Percentiles rank a stretch among this genome's conserved stretches.
phyloP scores from a whole-genome alignment of 92 coral and sea anemone genomes.

The Siderastrea radians region DNA sequence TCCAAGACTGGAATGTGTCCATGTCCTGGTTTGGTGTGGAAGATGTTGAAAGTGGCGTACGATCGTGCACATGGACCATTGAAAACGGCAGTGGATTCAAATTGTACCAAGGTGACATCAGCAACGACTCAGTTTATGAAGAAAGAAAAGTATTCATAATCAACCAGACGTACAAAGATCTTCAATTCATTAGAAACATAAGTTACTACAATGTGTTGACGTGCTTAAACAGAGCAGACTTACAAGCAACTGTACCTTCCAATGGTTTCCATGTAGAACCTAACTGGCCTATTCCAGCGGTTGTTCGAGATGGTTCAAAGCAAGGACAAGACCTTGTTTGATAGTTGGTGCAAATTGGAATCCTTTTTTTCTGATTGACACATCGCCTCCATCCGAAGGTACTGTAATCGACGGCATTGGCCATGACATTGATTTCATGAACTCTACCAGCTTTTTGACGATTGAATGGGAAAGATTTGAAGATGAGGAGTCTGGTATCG shows the following conservation, averaged over 20 bases:
- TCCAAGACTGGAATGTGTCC: slow-evolving; percentile 80
- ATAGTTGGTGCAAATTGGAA: slow-evolving; percentile 90
- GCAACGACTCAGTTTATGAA: slow-evolving; percentile 48
- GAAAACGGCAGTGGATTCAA: slow-evolving; percentile 44
- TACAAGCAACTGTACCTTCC: slow-evolving; percentile 64
- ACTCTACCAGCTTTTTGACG: slow-evolving; percentile 56
- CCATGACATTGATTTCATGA: slow-evolving; percentile 77
- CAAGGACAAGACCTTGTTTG: slow-evolving; percentile 59
- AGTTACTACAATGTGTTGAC: slow-evolving; percentile 74
- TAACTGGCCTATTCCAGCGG: slow-evolving; percentile 89
- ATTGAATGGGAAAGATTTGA: slow-evolving; percentile 82
- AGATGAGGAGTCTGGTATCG: slow-evolving; percentile 81
- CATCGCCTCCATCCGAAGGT: slow-evolving; percentile 89
- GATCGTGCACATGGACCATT: slow-evolving; percentile 78
- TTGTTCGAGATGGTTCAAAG: slow-evolving; percentile 78
- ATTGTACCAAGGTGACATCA: slow-evolving; percentile 32
- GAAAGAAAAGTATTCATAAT: slow-evolving; percentile 52
- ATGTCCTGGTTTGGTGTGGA: slow-evolving; percentile 93
- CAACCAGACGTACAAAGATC: slow-evolving; percentile 49
- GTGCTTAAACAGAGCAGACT: slow-evolving; percentile 85
- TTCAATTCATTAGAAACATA: slow-evolving; percentile 31
- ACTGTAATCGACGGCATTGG: slow-evolving; percentile 82
- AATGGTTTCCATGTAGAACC: slow-evolving; percentile 90
- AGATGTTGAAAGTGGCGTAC: slow-evolving; percentile 83
- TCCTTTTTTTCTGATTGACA: slow-evolving; percentile 80